Conservation (phyloP, 2,888 invertebrate genomes). For the Phalera bucephala region DNA sequence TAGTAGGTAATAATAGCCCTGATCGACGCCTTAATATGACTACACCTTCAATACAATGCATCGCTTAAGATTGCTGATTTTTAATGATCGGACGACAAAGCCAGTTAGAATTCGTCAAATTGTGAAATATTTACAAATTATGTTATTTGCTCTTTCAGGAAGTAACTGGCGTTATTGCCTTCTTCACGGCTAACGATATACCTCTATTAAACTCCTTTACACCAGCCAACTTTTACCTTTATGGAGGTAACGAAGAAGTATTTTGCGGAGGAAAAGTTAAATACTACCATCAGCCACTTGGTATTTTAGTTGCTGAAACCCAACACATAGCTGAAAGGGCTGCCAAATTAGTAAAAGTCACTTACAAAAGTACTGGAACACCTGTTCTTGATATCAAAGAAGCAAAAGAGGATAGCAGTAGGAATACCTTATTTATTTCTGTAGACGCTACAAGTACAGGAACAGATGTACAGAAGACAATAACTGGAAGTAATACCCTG, state of each 20-base stretch:
- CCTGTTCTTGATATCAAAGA: conserved; percentile 16
- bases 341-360: conserved; percentile 79
- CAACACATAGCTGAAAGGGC: conserved; percentile 79
- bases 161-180: conserved; percentile 84
- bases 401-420: conserved; percentile 7
- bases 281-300: conserved; percentile 57
- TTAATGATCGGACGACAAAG: too few relatives aligned
- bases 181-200: conserved; percentile 85
- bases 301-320: conserved; percentile 82
- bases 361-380: conserved; percentile 49
- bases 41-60: too few relatives aligned
- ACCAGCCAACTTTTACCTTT: conserved; percentile 30
- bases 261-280: conserved; percentile 63
- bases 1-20: too few relatives aligned
- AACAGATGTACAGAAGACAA: conserved; percentile 4
- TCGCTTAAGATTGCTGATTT: too few relatives aligned
- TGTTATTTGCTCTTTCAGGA: conserved; percentile 75
- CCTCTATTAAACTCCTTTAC: conserved; percentile 84
- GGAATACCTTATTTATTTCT: conserved; percentile 4
- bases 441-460: conserved; percentile 16
- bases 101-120: too few relatives aligned
- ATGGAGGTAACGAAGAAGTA: conserved; percentile 52
- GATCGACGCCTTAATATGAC: too few relatives aligned
- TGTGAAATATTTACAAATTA: too few relatives aligned
- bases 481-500: conserved; percentile 32